A percentile compares a stretch with the other conserved stretches of the same genome.
Conservation (phyloP, 2,888 invertebrate genomes). For the Eurytoma adleriae region DNA sequence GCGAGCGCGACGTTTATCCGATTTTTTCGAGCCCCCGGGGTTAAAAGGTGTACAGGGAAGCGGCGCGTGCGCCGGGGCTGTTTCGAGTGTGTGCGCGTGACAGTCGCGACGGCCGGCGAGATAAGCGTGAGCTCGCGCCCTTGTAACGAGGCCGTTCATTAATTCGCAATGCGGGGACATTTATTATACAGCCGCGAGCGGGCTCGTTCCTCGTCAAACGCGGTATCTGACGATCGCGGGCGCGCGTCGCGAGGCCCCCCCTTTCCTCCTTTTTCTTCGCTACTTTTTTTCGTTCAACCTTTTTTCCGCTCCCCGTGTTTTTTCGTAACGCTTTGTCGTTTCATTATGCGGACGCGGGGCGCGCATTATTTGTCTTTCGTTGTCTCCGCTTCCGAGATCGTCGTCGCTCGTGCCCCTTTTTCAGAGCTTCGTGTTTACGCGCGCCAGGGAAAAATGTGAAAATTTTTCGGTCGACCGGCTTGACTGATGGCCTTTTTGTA, state of each 20-base stretch:
- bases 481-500: too few relatives aligned
- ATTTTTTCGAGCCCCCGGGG: background rate
- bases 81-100: slow-evolving; percentile 10
- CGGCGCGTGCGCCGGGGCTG: background rate
- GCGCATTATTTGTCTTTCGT: too few relatives aligned
- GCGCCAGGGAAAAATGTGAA: too few relatives aligned
- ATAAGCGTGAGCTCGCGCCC: slow-evolving; percentile 32
- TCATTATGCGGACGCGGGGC: slow-evolving; percentile 24
- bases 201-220: background rate
- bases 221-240: background rate
- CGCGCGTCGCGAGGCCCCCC: background rate
- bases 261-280: background rate
- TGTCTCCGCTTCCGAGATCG: too few relatives aligned
- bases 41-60: background rate
- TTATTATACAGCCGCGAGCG: slow-evolving; percentile 57
- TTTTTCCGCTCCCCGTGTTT: background rate
- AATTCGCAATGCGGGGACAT: slow-evolving; percentile 61
- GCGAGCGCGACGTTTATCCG: background rate
- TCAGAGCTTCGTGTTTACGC: too few relatives aligned
- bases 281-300: background rate
- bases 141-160: slow-evolving; percentile 63
- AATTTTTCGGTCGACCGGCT: too few relatives aligned
- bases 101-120: slow-evolving; percentile 8
- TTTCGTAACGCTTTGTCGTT: slow-evolving; percentile 2
- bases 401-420: too few relatives aligned